These are phyloP conservation scores for Mesocentrotus franciscanus DNA, from an alignment of 53 echinoderm and acorn worm species.

Conservation along the genomic window DNA sequence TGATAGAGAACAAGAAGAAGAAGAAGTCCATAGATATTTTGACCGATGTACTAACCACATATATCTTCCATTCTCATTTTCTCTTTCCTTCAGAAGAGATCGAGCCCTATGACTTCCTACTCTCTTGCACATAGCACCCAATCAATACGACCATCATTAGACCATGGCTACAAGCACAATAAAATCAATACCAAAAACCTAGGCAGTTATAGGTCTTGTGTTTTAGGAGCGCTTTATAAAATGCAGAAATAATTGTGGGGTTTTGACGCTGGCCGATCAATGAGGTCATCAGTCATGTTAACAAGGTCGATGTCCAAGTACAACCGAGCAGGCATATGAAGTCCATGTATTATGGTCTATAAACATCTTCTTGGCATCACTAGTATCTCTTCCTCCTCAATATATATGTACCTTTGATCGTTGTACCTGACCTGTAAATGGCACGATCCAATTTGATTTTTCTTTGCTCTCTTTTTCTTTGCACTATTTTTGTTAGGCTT, in stretches of 20 bases:
- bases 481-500: neutral
- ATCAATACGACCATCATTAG: constrained; percentile 26
- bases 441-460: neutral
- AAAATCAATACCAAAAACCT: constrained; percentile 34
- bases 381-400: neutral
- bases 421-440: neutral
- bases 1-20: too few species aligned
- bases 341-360: neutral
- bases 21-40: too few species aligned
- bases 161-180: constrained; percentile 17
- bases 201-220: constrained; percentile 27
- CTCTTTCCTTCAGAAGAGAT: neutral
- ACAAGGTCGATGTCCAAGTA: neutral
- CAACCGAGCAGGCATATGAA: neutral
- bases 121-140: neutral
- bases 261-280: constrained; percentile 14
- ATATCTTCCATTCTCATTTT: neutral
- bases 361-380: neutral
- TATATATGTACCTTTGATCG: neutral
- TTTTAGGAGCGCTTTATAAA: neutral
- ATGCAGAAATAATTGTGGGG: constrained; percentile 32
- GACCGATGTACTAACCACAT: too few species aligned
- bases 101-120: neutral
- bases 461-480: neutral
- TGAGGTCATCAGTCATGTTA: constrained; percentile 25